A percentile compares a stretch with the other conserved stretches of the same genome.
phyloP scores from a whole-genome alignment of 2,113 vertebrate genomes.

The human region DNA sequence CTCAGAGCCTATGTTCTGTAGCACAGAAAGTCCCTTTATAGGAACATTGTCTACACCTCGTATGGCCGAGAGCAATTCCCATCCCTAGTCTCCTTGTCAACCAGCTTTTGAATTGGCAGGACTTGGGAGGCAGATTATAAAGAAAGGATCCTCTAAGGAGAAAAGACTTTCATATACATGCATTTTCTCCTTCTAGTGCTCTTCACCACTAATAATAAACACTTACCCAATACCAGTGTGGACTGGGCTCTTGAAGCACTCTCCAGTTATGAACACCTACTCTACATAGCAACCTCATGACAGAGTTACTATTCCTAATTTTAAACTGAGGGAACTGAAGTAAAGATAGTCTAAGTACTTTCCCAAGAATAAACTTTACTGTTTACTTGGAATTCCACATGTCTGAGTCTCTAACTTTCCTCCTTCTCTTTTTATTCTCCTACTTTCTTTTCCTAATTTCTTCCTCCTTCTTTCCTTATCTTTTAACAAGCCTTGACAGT shows the following conservation, averaged over 20 bases:
- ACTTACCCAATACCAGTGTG: background rate
- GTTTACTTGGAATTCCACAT: background rate
- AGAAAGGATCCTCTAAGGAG: background rate
- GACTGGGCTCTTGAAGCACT: background rate
- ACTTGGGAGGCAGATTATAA: background rate
- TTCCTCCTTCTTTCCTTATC: background rate
- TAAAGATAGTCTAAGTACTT: background rate
- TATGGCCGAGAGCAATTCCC: background rate
- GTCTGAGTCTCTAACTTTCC: background rate
- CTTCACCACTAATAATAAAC: background rate
- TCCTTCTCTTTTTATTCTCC: background rate
- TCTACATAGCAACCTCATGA: background rate
- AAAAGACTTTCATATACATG: background rate
- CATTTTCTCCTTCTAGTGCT: background rate
- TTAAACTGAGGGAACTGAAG: background rate
- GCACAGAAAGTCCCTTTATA: background rate
- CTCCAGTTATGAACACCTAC: background rate
- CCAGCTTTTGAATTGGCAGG: background rate
- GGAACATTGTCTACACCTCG: background rate
- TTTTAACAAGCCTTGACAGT: background rate
- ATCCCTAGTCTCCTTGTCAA: background rate
- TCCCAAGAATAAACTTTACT: background rate
- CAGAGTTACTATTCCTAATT: background rate
- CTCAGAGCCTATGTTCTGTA: background rate
- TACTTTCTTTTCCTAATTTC: background rate